Evolutionary conservation across 2,888 invertebrate species (phyloP).

Genomic region (Drosophila siamana): DNA sequence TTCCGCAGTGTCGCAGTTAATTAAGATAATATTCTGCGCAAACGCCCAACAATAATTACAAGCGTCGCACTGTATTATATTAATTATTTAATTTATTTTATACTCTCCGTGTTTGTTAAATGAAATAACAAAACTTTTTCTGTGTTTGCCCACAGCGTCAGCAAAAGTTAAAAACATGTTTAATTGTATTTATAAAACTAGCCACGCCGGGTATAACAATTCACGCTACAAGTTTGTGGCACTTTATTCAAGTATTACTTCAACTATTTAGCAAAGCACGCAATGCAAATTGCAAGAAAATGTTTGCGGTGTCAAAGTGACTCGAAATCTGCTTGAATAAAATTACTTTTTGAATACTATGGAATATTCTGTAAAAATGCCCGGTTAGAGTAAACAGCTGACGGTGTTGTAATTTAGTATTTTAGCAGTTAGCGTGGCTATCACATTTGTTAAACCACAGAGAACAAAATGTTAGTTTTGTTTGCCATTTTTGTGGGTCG

Average conservation of each 20-base stretch:
- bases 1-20: constrained; percentile 60
- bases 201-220: not conserved
- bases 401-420: not conserved
- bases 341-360: no score
- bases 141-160: constrained; percentile 50
- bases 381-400: constrained; percentile 3
- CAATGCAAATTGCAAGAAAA: not conserved
- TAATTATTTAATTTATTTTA: constrained; percentile 65
- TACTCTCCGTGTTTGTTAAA: constrained; percentile 26
- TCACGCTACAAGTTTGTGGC: not conserved
- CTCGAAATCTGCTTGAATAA: no score
- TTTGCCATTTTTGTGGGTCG: constrained; percentile 45
- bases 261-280: not conserved
- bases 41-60: constrained; percentile 43
- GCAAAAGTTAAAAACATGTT: constrained; percentile 43
- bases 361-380: no score
- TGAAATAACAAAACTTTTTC: constrained; percentile 30
- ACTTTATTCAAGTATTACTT: not conserved
- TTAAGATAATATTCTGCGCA: constrained; percentile 59
- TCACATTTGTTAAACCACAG: constrained; percentile 54
- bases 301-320: no score
- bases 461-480: constrained; percentile 65
- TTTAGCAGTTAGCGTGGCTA: constrained; percentile 22
- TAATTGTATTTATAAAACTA: constrained; percentile 23
- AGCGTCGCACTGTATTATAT: constrained; percentile 42